A percentile compares a stretch with the other conserved stretches of the same genome.
phyloP scores from a whole-genome alignment of 1,140 invertebrate genomes.

The Eriosoma lanigerum region DNA sequence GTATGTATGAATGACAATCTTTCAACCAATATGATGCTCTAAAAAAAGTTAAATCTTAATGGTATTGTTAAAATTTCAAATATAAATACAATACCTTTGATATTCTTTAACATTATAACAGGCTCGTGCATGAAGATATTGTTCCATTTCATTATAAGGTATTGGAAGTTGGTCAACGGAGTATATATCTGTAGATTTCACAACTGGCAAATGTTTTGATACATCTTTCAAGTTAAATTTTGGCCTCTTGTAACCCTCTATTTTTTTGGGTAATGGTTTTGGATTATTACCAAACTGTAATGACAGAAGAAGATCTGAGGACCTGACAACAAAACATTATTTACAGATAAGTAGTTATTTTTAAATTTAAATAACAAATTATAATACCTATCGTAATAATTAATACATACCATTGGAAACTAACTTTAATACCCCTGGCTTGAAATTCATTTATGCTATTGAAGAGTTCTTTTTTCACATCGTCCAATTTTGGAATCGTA shows the following conservation, averaged over 20 bases:
- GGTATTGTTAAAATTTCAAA: not conserved
- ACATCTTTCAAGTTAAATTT: not conserved
- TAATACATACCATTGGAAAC: slow-evolving; percentile 32
- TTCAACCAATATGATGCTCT: slow-evolving; percentile 36
- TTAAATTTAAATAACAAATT: not conserved
- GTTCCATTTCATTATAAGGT: slow-evolving; percentile 18
- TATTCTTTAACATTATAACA: slow-evolving; percentile 93
- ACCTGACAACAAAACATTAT: not conserved
- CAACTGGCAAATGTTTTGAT: not conserved
- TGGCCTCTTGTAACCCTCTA: slow-evolving; percentile 53
- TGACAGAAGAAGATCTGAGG: slow-evolving; percentile 34
- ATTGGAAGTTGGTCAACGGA: slow-evolving; percentile 10
- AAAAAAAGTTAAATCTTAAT: not conserved
- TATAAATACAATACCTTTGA: slow-evolving; percentile 62
- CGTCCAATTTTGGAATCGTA: not conserved
- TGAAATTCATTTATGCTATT: slow-evolving; percentile 13
- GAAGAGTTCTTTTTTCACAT: slow-evolving; percentile 30
- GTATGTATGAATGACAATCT: slow-evolving; percentile 25
- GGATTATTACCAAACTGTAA: slow-evolving; percentile 3
- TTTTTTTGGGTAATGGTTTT: slow-evolving; percentile 22
- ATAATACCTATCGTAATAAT: not conserved
- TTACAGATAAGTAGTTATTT: too few relatives aligned
- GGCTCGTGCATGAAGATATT: slow-evolving; percentile 78
- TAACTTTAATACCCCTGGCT: slow-evolving; percentile 21
- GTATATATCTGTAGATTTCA: not conserved